A percentile compares a stretch with the other conserved stretches of the same genome.
These are phyloP conservation scores for Phengaris alcon DNA, from an alignment of 2,888 invertebrate species.

Conservation along the genomic window DNA sequence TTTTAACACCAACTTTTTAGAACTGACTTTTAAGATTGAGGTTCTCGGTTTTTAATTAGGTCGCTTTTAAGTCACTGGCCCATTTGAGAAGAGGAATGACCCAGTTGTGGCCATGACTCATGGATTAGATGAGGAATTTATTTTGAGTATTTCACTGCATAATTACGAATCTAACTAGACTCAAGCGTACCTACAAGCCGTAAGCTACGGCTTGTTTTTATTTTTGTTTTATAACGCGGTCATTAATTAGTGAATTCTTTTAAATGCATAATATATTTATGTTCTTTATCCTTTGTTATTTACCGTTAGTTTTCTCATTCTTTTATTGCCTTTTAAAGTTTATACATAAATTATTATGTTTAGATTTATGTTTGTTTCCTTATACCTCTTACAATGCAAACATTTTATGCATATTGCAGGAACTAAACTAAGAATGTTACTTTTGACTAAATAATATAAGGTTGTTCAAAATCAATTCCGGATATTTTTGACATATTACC, in stretches of 20 bases:
- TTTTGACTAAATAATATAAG: too few species aligned
- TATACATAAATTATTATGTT: conserved; percentile 5
- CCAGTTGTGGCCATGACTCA: conserved; percentile 10
- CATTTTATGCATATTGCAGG: neutral
- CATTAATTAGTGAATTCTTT: neutral
- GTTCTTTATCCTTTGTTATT: neutral
- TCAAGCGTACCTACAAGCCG: neutral
- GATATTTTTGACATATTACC: neutral
- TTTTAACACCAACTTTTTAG: conserved; percentile 1
- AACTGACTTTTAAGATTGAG: conserved; percentile 21
- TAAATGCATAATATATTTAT: neutral
- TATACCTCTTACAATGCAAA: neutral
- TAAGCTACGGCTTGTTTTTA: neutral
- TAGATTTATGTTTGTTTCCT: neutral
- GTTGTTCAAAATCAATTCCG: too few species aligned
- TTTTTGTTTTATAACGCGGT: neutral
- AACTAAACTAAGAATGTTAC: too few species aligned
- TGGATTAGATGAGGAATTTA: conserved; percentile 7
- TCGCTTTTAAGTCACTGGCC: conserved; percentile 25
- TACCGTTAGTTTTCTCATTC: neutral
- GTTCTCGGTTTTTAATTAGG: conserved; percentile 24
- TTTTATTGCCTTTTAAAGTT: neutral
- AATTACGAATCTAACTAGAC: conserved; percentile 16
- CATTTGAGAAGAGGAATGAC: conserved; percentile 25
- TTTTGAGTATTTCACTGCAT: conserved; percentile 5